A percentile compares a stretch with the other conserved stretches of the same genome.
These are phyloP conservation scores for Pollenia labialis DNA, from an alignment of 2,888 invertebrate genomes.

Conservation along the genomic window DNA sequence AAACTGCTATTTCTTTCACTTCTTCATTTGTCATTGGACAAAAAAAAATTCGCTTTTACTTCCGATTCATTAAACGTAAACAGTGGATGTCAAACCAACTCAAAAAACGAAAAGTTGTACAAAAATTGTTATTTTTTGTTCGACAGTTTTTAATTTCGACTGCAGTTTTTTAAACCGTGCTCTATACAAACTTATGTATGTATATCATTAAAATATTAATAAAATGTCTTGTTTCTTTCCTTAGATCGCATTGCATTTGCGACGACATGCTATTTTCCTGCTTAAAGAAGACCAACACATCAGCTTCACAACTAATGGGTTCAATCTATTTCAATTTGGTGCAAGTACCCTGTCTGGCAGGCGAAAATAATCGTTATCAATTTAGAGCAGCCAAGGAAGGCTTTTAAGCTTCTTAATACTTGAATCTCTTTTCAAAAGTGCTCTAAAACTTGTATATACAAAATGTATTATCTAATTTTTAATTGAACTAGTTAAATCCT, in stretches of 20 bases:
- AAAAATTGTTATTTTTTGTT: no score
- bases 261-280: conserved; percentile 93
- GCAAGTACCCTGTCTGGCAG: conserved; percentile 84
- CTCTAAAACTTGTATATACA: conserved; percentile 48
- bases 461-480: conserved; percentile 19
- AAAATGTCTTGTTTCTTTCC: conserved; percentile 68
- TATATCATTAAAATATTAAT: not conserved
- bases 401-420: conserved; percentile 75
- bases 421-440: not conserved
- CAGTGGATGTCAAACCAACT: no score
- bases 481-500: conserved; percentile 10
- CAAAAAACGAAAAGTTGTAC: no score
- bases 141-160: no score
- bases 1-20: no score
- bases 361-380: conserved; percentile 78
- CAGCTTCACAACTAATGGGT: conserved; percentile 90
- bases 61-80: no score
- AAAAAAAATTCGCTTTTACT: no score
- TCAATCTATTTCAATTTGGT: conserved; percentile 94
- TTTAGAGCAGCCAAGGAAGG: conserved; percentile 83
- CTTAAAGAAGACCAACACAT: conserved; percentile 89
- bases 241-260: conserved; percentile 93
- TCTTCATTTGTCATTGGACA: no score
- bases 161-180: no score
- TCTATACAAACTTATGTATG: no score